A percentile compares a stretch with the other conserved stretches of the same genome.
Conservation (phyloP, 1,140 invertebrate genomes). For the Drosophila trapezifrons region DNA sequence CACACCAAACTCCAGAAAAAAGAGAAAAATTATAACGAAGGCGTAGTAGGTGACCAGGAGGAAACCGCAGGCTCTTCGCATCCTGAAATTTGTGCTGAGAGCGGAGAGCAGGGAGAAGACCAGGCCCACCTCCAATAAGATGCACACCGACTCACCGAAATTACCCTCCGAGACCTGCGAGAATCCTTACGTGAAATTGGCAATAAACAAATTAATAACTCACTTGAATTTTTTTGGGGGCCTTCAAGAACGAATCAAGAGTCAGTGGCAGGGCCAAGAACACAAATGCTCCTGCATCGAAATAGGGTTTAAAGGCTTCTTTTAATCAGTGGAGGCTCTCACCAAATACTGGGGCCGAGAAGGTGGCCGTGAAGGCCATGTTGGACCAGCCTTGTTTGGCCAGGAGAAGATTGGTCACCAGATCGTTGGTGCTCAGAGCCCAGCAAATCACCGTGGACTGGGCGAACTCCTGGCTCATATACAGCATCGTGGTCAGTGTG, state of each 20-base stretch:
- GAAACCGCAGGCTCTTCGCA: constrained; percentile 24
- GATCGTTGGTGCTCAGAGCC: background rate
- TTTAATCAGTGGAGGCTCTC: background rate
- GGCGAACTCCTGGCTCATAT: constrained; percentile 14
- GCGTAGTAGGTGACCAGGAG: constrained; percentile 27
- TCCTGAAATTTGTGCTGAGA: constrained; percentile 28
- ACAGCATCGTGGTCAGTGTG: constrained; percentile 13
- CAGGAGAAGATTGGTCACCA: constrained; percentile 16
- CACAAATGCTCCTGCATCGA: constrained; percentile 24
- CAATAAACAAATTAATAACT: background rate
- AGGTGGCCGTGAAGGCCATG: constrained; percentile 40
- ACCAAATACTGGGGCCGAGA: constrained; percentile 41
- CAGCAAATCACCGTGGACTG: constrained; percentile 15
- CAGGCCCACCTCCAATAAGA: constrained; percentile 27
- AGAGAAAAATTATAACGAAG: background rate
- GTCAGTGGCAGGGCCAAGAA: constrained; percentile 14
- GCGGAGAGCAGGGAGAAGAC: constrained; percentile 12
- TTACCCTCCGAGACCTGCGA: constrained; percentile 2
- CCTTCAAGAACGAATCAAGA: background rate
- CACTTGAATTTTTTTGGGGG: background rate
- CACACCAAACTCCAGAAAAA: constrained; percentile 15
- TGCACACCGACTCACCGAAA: constrained; percentile 26
- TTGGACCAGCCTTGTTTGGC: constrained; percentile 34
- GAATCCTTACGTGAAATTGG: rapidly evolving
- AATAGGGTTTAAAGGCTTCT: background rate